phyloP scores from a whole-genome alignment of 2,797 vertebrate species.

The Enteromius treurensis region DNA sequence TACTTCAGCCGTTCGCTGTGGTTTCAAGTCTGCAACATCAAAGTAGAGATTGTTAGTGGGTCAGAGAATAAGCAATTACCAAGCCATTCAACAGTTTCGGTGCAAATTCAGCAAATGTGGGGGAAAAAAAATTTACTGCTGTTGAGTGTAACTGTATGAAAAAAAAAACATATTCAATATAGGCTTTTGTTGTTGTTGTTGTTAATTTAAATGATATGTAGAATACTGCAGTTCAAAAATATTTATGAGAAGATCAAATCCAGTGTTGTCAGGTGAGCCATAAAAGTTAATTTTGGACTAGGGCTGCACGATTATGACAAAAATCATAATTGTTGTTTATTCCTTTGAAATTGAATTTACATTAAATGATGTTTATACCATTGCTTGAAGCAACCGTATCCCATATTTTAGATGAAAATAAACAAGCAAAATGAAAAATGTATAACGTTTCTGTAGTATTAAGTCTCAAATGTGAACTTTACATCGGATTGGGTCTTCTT shows the following conservation, averaged over 20 bases:
- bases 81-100: too few relatives aligned
- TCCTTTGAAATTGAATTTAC: too few relatives aligned
- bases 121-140: neutral
- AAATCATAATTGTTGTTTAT: too few relatives aligned
- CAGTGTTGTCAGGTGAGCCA: neutral
- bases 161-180: neutral
- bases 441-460: too few relatives aligned
- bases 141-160: neutral
- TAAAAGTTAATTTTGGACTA: neutral
- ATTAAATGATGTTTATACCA: too few relatives aligned
- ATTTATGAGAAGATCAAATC: neutral
- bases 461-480: too few relatives aligned
- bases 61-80: slow-evolving; percentile 12
- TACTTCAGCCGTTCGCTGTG: slow-evolving; percentile 36
- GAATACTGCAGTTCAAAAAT: neutral
- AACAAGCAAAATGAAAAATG: too few relatives aligned
- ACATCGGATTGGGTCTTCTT: too few relatives aligned
- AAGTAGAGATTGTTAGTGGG: slow-evolving; percentile 38
- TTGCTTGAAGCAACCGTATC: too few relatives aligned
- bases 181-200: neutral
- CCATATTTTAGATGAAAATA: too few relatives aligned
- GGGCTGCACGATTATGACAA: too few relatives aligned
- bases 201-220: neutral
- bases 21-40: neutral
- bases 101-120: too few relatives aligned